A percentile compares a stretch with the other conserved stretches of the same genome.
Conservation (phyloP, 2,888 invertebrate species). For the Latrodectus elegans region DNA sequence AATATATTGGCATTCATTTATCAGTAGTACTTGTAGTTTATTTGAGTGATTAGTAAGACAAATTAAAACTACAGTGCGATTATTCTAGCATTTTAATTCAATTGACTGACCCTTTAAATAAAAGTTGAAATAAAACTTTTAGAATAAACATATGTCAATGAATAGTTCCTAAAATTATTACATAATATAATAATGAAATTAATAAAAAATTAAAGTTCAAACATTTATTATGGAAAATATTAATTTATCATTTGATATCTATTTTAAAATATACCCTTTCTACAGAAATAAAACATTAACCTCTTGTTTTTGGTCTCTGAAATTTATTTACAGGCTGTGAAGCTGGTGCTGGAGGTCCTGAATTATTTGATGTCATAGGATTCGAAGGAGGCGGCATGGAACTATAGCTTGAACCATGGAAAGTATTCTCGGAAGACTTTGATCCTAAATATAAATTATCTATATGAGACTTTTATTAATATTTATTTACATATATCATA, state of each 20-base stretch:
- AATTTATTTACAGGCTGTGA: conserved; percentile 56
- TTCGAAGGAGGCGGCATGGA: conserved; percentile 26
- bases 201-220: background rate
- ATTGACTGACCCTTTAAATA: no score
- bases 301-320: conserved; percentile 64
- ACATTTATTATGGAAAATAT: background rate
- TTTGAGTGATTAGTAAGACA: no score
- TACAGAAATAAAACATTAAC: background rate
- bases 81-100: no score
- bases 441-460: conserved; percentile 14
- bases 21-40: no score
- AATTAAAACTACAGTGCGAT: no score
- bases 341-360: conserved; percentile 28
- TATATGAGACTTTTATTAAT: no score
- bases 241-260: background rate
- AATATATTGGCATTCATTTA: no score
- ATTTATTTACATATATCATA: no score
- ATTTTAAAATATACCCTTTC: background rate
- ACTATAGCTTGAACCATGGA: conserved; percentile 25
- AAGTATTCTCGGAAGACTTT: conserved; percentile 58
- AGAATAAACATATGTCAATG: no score
- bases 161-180: background rate
- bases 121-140: no score
- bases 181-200: background rate
- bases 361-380: conserved; percentile 2